phyloP scores from a whole-genome alignment of 2,797 vertebrate genomes.

The Cottoperca gobio region DNA sequence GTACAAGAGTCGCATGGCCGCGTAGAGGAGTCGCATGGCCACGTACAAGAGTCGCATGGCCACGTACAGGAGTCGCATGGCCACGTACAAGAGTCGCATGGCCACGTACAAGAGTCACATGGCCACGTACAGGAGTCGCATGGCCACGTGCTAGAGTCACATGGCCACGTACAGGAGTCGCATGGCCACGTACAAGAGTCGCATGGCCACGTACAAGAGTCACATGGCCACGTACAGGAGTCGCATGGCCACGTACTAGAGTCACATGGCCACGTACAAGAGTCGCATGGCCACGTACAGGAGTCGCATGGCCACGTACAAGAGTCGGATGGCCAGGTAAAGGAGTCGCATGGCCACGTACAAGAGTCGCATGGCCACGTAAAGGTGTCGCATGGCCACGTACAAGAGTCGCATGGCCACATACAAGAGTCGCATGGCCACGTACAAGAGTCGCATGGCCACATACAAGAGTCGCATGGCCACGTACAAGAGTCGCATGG shows the following conservation, averaged over 20 bases:
- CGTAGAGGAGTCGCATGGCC: accelerated
- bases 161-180: not conserved
- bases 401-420: not conserved
- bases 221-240: not conserved
- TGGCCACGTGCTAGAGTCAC: not conserved
- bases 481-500: not conserved
- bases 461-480: not conserved
- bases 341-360: not conserved
- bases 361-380: not conserved
- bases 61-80: not conserved
- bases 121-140: not conserved
- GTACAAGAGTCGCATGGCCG: not conserved
- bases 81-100: not conserved
- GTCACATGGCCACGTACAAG: not conserved
- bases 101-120: not conserved
- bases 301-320: not conserved
- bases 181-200: not conserved
- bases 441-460: not conserved
- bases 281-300: not conserved
- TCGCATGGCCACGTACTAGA: not conserved
- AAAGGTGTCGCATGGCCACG: not conserved
- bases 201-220: not conserved
- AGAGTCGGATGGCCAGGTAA: not conserved
- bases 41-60: not conserved
- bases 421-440: not conserved